A percentile compares a stretch with the other conserved stretches of the same genome.
These are phyloP conservation scores for Melieria omissa DNA, from an alignment of 2,888 invertebrate species.

Conservation along the genomic window DNA sequence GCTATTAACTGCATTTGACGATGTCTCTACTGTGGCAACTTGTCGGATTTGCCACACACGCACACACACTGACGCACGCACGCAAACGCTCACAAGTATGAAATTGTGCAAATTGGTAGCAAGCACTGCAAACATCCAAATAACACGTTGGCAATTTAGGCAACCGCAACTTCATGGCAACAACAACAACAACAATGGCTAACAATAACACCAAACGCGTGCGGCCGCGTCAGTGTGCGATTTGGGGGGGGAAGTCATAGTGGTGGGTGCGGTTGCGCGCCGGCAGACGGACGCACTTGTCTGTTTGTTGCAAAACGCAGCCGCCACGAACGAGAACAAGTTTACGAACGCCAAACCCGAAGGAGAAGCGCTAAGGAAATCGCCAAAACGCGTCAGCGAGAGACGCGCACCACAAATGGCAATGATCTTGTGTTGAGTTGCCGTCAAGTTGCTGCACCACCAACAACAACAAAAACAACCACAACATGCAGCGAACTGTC, in stretches of 20 bases:
- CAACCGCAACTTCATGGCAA: neutral
- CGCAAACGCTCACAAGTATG: neutral
- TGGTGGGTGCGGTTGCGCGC: neutral
- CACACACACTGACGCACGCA: neutral
- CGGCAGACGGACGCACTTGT: neutral
- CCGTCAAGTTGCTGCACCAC: slow-evolving; percentile 15
- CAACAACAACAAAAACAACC: neutral
- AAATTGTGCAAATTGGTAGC: slow-evolving; percentile 31
- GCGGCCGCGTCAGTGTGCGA: neutral
- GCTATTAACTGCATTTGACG: neutral
- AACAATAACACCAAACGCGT: neutral
- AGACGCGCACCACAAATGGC: slow-evolving; percentile 43
- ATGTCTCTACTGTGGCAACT: slow-evolving; percentile 8
- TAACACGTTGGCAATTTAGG: neutral
- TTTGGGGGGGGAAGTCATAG: neutral
- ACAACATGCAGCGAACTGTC: neutral
- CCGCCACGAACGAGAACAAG: slow-evolving; percentile 24
- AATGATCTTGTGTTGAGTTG: slow-evolving; percentile 41
- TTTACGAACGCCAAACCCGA: neutral
- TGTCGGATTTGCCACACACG: slow-evolving; percentile 29
- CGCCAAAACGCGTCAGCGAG: neutral
- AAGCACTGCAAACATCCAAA: neutral
- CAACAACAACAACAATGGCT: neutral
- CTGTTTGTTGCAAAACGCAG: slow-evolving; percentile 25
- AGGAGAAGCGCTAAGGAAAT: neutral